A percentile compares a stretch with the other conserved stretches of the same genome.
phyloP scores from a whole-genome alignment of 2,888 invertebrate genomes.

The Athalia circularis region DNA sequence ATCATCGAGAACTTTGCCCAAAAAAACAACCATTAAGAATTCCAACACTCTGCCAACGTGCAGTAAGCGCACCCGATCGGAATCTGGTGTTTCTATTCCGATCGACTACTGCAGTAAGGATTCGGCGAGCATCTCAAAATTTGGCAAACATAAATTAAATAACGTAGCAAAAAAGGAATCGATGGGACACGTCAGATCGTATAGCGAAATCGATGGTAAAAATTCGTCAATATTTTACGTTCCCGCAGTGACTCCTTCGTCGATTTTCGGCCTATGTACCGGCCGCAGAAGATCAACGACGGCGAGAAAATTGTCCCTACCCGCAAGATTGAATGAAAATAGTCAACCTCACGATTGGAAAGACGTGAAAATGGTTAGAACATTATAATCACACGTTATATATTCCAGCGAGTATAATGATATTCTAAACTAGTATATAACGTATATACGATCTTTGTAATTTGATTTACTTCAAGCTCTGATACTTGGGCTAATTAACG shows the following conservation, averaged over 20 bases:
- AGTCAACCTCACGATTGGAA: slow-evolving; percentile 25
- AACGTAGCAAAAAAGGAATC: background rate
- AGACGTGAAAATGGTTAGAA: slow-evolving; percentile 33
- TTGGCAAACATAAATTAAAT: slow-evolving; percentile 6
- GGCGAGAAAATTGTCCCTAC: background rate
- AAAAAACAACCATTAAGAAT: slow-evolving; percentile 6
- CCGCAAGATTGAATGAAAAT: slow-evolving; percentile 1
- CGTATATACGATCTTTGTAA: background rate
- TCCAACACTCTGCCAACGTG: slow-evolving; percentile 22
- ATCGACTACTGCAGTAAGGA: background rate
- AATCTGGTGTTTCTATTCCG: background rate
- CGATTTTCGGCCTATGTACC: slow-evolving; percentile 36
- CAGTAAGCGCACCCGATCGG: background rate
- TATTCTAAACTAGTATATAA: background rate
- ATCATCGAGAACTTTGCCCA: slow-evolving; percentile 17
- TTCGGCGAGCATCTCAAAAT: slow-evolving; percentile 15
- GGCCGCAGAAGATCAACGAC: slow-evolving; percentile 25
- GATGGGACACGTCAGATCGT: slow-evolving; percentile 9
- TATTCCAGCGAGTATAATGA: too few species aligned
- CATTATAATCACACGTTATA: background rate
- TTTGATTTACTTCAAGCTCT: slow-evolving; percentile 35
- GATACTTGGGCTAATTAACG: slow-evolving; percentile 23
- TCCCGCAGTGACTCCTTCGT: background rate
- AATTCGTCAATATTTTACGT: background rate
- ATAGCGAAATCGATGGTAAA: slow-evolving; percentile 1